phyloP scores from a whole-genome alignment of 2,113 vertebrate species.

The Triplophysa dalaica region DNA sequence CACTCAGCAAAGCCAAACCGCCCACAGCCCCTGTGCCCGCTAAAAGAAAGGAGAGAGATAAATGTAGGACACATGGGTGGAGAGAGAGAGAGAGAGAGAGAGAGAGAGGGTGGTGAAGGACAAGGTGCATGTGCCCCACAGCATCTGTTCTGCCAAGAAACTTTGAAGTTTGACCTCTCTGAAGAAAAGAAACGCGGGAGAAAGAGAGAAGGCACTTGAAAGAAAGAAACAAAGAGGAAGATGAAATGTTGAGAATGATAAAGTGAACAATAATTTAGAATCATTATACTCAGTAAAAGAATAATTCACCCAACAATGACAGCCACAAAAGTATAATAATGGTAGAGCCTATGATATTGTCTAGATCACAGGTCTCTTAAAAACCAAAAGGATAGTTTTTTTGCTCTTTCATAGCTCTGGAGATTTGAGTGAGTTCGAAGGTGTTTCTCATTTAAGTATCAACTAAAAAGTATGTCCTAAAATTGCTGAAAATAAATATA shows the following conservation, averaged over 20 bases:
- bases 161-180: conserved; percentile 12
- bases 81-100: background rate
- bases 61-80: conserved; percentile 21
- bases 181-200: background rate
- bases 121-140: conserved; percentile 15
- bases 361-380: too few species aligned
- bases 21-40: conserved; percentile 20
- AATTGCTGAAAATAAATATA: too few species aligned
- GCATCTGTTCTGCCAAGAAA: conserved; percentile 7
- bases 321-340: too few species aligned
- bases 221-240: conserved; percentile 3
- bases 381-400: too few species aligned
- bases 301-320: too few species aligned
- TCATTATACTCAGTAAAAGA: too few species aligned
- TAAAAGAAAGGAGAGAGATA: background rate
- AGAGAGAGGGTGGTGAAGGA: conserved; percentile 20
- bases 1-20: conserved; percentile 18
- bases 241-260: conserved; percentile 29
- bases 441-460: too few species aligned
- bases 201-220: background rate
- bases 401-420: too few species aligned
- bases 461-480: too few species aligned
- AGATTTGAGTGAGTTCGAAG: too few species aligned
- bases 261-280: background rate
- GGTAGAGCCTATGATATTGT: too few species aligned